These are phyloP conservation scores for Agriopis aurantiaria DNA, from an alignment of 2,888 invertebrate genomes.

Conservation along the genomic window DNA sequence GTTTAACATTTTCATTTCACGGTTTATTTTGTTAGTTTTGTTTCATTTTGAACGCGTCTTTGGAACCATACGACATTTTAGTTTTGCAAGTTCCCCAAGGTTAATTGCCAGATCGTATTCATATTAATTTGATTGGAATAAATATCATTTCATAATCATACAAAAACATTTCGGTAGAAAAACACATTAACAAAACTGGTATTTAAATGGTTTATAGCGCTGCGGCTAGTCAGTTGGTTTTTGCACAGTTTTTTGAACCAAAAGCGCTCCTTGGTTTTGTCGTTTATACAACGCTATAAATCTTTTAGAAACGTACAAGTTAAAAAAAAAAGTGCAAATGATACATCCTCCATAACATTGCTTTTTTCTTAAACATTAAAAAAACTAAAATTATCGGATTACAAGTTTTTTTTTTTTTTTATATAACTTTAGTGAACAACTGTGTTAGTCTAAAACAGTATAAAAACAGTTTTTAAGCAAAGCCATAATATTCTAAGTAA, in stretches of 20 bases:
- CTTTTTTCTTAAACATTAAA: no score
- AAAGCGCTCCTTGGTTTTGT: neutral
- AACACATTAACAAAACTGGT: neutral
- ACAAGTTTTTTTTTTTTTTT: no score
- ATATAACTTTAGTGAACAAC: no score
- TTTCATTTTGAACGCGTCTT: neutral
- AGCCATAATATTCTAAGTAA: no score
- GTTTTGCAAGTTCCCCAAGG: slow-evolving; percentile 17
- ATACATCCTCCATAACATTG: no score
- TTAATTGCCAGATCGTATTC: neutral
- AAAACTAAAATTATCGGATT: no score
- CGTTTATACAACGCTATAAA: no score
- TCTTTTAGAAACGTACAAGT: no score
- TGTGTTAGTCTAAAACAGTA: no score
- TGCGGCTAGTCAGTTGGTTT: neutral
- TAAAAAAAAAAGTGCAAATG: no score
- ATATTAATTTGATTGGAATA: slow-evolving; percentile 29
- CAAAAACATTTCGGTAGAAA: slow-evolving; percentile 4
- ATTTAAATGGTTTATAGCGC: neutral
- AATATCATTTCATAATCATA: slow-evolving; percentile 13
- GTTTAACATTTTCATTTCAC: neutral
- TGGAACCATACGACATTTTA: slow-evolving; percentile 15
- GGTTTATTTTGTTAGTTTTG: no score
- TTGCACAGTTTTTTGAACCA: neutral
- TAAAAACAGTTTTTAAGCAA: no score